Base-by-base conservation (phyloP, 2,113 vertebrate species). In the Aspidoscelis tigris region DNA sequence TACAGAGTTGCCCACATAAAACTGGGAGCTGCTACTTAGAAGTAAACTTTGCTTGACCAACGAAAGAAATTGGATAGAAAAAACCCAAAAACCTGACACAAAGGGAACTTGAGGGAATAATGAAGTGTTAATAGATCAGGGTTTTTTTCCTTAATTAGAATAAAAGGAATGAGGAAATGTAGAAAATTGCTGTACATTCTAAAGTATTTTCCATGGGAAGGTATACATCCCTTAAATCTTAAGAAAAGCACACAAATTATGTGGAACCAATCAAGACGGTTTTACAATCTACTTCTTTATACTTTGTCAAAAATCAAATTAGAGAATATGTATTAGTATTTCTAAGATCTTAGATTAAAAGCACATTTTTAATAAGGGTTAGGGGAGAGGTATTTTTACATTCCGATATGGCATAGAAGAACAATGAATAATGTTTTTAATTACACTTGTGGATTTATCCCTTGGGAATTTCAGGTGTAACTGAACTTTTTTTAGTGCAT, bases 271-370 rank as follows among this genome's bases (percentile, higher is more conserved):
- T 0, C 0, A 39, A 73, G 71, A 47, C 3, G 0, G 9, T 84
- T 80, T 85, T 80, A 33, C 18, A 78, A 78, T n/a, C 44, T 2
- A 0, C 64, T 53, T 1, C 55, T 68, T 24, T 0, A 3, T 55
- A 75, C 18, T 24, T 24, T 21, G 4, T 53, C 39, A 66, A 55
- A 53, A 22, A 73, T 86, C 75, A 89, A 72, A 77, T 50, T 4
- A 26, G 12, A 33, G 83, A 18, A 0, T 24, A 69, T 55, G 53
- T 16, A 11, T 0, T 5, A 0, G 33, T 0, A 77, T 2, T 8
- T 21, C 47, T n/a, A 68, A 82, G 8, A 21, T 11, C 18, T 1
- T 4, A 24, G 53, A 65, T 14, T 6, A 44, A 21, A 18, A 64
- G 43, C 4, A 64, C 9, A 8, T 43, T 26, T 43, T 39, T 11